phyloP scores from a whole-genome alignment of 2,797 vertebrate genomes.

The Pipistrellus nathusii region DNA sequence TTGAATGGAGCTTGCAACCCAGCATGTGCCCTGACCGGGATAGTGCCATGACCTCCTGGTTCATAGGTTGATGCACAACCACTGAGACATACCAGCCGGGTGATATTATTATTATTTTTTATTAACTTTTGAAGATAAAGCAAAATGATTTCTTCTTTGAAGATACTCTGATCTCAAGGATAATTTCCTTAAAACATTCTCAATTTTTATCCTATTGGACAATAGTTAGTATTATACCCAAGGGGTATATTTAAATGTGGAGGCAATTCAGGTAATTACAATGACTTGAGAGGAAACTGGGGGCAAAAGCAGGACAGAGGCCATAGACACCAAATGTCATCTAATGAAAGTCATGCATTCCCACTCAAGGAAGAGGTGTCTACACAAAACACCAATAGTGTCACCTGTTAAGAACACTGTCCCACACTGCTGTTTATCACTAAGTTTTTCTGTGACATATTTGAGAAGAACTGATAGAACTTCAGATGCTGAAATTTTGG shows the following conservation, averaged over 20 bases:
- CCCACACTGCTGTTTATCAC: not conserved
- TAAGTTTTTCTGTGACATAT: not conserved
- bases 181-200: constrained; percentile 4
- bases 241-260: not conserved
- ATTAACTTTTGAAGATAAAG: not conserved
- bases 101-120: not conserved
- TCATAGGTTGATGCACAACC: too few relatives aligned
- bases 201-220: not conserved
- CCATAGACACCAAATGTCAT: not conserved
- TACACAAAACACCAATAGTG: not conserved
- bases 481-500: not conserved
- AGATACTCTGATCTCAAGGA: not conserved
- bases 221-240: not conserved
- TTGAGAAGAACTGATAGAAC: constrained; percentile 1
- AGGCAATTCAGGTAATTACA: not conserved
- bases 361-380: not conserved
- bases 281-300: not conserved
- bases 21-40: too few relatives aligned
- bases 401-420: not conserved
- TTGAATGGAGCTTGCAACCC: too few relatives aligned
- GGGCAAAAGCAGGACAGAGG: not conserved
- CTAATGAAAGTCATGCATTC: not conserved
- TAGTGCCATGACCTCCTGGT: too few relatives aligned
- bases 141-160: not conserved
- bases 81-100: too few relatives aligned